Conservation (phyloP, 2,888 invertebrate species). For the Dryadula phaetusa region DNA sequence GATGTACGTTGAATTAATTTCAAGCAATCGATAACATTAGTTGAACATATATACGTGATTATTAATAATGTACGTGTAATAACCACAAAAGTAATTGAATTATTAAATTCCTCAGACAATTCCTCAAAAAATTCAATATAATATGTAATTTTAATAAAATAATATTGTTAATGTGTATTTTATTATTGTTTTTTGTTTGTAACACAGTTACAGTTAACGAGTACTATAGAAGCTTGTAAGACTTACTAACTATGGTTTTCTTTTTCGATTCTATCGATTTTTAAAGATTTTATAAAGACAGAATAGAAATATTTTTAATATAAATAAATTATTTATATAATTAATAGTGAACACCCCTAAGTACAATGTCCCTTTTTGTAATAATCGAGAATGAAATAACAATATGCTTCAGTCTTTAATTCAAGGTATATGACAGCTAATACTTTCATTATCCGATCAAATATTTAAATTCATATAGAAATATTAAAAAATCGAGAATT, state of each 20-base stretch:
- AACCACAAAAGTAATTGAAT: neutral
- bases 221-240: neutral
- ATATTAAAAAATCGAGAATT: constrained; percentile 46
- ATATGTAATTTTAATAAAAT: neutral
- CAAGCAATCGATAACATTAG: neutral
- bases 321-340: constrained; percentile 21
- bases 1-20: neutral
- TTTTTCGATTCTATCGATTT: constrained; percentile 1
- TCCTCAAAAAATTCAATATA: neutral
- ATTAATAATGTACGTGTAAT: neutral
- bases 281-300: constrained; percentile 8
- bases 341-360: constrained; percentile 6
- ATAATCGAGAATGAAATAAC: neutral
- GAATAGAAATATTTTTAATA: constrained; percentile 23
- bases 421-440: neutral
- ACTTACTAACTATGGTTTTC: neutral
- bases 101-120: constrained; percentile 1
- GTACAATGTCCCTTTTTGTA: constrained; percentile 13
- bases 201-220: constrained; percentile 1
- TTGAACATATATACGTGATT: neutral
- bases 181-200: constrained; percentile 1
- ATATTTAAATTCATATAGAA: neutral
- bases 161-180: neutral
- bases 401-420: constrained; percentile 1
- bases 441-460: neutral